Evolutionary conservation across 92 coral and sea anemone species (phyloP).

Genomic region (Montipora capitata): DNA sequence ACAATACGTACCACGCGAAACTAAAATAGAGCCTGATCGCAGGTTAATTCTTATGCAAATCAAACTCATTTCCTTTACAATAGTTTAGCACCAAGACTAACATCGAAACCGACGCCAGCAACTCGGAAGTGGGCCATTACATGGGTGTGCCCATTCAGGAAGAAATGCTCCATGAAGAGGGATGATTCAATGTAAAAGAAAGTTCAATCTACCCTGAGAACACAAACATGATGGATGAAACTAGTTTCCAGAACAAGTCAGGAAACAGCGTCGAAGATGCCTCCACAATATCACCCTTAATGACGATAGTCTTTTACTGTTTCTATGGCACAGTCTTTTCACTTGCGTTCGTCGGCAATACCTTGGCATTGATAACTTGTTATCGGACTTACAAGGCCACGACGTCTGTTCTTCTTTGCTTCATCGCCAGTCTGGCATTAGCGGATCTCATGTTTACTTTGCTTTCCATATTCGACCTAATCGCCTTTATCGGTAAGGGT

Average conservation of each 20-base stretch:
- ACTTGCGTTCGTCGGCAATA: conserved; percentile 80
- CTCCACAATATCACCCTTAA: conserved; percentile 23
- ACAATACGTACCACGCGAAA: no score
- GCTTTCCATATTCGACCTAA: conserved; percentile 81
- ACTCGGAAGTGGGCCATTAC: no score
- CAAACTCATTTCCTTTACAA: no score
- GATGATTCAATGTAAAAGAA: not conserved
- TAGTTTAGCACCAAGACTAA: no score
- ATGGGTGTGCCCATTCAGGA: no score
- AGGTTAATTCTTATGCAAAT: no score
- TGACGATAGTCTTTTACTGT: conserved; percentile 31
- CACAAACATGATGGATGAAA: conserved; percentile 1
- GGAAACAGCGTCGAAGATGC: not conserved
- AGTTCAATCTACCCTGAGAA: not conserved
- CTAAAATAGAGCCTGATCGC: no score
- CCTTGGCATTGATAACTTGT: conserved; percentile 83
- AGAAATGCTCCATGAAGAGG: not conserved
- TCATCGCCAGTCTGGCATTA: conserved; percentile 84
- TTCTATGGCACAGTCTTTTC: conserved; percentile 70
- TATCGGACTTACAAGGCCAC: conserved; percentile 79
- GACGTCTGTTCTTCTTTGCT: conserved; percentile 76
- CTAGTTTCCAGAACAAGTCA: conserved; percentile 4
- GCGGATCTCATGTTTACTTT: conserved; percentile 87
- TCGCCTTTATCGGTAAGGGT: conserved; percentile 68
- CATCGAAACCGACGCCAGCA: no score